Percentiles rank a stretch among this genome's conserved stretches.
Conservation (phyloP, 2,888 invertebrate species). For the Abscondita cerata region DNA sequence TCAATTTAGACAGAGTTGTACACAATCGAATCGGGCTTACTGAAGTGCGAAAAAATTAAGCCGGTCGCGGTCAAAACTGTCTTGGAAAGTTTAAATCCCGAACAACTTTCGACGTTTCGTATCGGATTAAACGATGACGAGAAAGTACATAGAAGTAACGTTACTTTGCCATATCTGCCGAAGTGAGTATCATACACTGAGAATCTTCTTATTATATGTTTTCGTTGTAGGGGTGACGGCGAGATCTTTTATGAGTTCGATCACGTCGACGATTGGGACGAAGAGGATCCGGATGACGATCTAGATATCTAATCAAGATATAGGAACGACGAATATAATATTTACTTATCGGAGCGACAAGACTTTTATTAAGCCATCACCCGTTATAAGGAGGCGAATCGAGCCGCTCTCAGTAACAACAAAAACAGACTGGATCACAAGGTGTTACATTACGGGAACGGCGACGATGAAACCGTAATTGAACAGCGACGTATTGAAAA, state of each 20-base stretch:
- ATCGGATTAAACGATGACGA: conserved; percentile 69
- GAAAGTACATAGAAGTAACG: conserved; percentile 64
- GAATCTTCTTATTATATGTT: background rate
- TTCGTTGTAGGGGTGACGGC: conserved; percentile 54
- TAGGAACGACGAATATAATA: conserved; percentile 47
- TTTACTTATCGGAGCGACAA: conserved; percentile 44
- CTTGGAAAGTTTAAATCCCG: conserved; percentile 50
- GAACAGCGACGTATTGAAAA: conserved; percentile 31
- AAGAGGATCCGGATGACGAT: conserved; percentile 89
- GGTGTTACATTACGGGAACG: no score
- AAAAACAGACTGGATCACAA: conserved; percentile 43
- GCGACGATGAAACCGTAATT: no score
- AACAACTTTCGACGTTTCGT: conserved; percentile 68
- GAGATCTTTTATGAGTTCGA: conserved; percentile 80
- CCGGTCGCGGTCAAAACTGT: conserved; percentile 51
- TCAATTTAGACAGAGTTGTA: conserved; percentile 49
- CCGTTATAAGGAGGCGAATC: conserved; percentile 45
- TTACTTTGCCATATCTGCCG: conserved; percentile 67
- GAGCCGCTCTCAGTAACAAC: conserved; percentile 41
- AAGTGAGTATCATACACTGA: conserved; percentile 53
- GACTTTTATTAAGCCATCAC: conserved; percentile 43
- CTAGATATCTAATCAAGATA: conserved; percentile 74
- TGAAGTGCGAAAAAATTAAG: conserved; percentile 49
- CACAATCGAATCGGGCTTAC: conserved; percentile 52
- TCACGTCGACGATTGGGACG: conserved; percentile 82